Evolutionary conservation across 2,113 vertebrate genomes (phyloP).

Genomic region (Martes martes): DNA sequence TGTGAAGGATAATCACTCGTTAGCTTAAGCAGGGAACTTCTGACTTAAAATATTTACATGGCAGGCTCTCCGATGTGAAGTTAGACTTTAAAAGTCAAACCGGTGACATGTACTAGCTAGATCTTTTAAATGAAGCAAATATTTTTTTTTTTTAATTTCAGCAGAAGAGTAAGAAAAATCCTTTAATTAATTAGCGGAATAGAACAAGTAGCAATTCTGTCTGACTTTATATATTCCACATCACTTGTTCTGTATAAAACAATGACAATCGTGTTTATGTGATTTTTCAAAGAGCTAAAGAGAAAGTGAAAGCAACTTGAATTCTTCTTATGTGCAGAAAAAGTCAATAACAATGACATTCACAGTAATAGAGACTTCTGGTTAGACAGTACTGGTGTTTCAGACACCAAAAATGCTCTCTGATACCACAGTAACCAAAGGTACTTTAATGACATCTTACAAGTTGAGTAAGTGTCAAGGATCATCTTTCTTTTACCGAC

Average conservation of each 20-base stretch:
- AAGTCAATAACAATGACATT: not conserved
- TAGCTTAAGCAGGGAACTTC: not conserved
- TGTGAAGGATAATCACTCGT: conserved; percentile 4
- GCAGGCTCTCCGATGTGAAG: conserved; percentile 4
- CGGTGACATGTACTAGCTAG: not conserved
- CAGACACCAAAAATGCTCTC: conserved; percentile 7
- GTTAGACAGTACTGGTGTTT: not conserved
- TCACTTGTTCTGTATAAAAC: not conserved
- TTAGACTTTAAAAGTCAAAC: conserved; percentile 12
- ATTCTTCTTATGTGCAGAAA: not conserved
- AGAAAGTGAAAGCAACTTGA: not conserved
- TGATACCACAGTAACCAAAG: not conserved
- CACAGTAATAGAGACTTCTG: not conserved
- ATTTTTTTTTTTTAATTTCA: not conserved
- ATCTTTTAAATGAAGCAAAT: conserved; percentile 21
- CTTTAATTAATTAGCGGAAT: conserved; percentile 5
- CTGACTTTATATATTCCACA: not conserved
- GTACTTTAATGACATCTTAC: not conserved
- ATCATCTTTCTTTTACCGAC: not conserved
- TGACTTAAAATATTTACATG: conserved; percentile 40
- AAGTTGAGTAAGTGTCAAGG: not conserved
- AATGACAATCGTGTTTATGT: not conserved
- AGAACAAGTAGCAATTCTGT: not conserved
- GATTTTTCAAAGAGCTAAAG: not conserved
- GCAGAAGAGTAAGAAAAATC: not conserved